These are phyloP conservation scores for Pterocles gutturalis DNA, from an alignment of 2,113 vertebrate genomes.

Conservation along the genomic window DNA sequence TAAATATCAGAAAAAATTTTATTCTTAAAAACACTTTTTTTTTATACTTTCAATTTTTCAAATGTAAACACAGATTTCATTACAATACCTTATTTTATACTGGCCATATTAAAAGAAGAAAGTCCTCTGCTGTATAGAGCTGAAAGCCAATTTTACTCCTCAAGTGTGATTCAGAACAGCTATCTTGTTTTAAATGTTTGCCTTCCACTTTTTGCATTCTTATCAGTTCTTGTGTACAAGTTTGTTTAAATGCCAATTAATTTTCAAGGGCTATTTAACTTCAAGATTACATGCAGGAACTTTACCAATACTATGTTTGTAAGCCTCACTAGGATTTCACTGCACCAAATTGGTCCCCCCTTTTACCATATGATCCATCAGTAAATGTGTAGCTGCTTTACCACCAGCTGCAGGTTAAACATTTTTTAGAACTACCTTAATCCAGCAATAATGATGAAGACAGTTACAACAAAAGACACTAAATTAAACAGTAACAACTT, in stretches of 20 bases:
- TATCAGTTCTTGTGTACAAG: not conserved
- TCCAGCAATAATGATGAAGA: not conserved
- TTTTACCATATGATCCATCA: not conserved
- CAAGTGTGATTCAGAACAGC: not conserved
- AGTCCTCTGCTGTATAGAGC: not conserved
- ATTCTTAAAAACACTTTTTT: not conserved
- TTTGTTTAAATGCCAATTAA: not conserved
- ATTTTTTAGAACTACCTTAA: not conserved
- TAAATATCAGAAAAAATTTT: not conserved
- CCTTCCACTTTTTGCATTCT: not conserved
- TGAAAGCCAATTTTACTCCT: not conserved
- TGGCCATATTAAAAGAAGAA: not conserved
- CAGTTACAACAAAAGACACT: not conserved
- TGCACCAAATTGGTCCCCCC: not conserved
- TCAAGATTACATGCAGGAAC: not conserved
- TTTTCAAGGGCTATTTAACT: not conserved
- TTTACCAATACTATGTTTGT: not conserved
- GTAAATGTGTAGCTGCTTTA: not conserved
- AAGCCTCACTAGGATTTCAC: not conserved
- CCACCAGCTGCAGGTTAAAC: not conserved
- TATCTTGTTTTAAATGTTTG: not conserved
- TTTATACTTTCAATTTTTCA: not conserved
- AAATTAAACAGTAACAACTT: conserved; percentile 9
- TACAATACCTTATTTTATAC: not conserved
- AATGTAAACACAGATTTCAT: not conserved